Base-by-base conservation (phyloP, 2,797 vertebrate species). In the Pipistrellus pygmaeus region DNA sequence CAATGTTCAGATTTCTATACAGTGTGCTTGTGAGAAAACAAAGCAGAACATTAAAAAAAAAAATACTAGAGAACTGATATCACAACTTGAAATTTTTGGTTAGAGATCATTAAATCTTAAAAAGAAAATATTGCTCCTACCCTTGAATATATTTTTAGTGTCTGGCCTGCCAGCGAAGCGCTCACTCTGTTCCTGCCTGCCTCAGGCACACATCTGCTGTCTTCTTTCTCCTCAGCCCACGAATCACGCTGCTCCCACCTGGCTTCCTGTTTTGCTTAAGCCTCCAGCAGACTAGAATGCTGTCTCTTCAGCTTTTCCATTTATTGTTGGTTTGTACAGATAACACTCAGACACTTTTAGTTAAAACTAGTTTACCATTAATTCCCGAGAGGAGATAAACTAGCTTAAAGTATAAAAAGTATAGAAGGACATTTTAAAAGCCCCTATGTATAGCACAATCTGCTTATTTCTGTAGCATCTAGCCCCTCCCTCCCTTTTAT, bases 141-240 rank as follows among this genome's bases (percentile, higher is more conserved):
- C 11, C 5, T 62, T 77, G 66, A 77, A 68, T 46, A 25, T 41
- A 35, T 55, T 64, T 83, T 83, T 21, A 12, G 5, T 17, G 35
- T 46, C 23, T 53, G 0, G 1, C 25, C 75, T 46, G 75, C 60
- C 41, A 41, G 51, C 15, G 32, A 15, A 68, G 27, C 1, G 68
- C 46, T 17, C 30, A 2, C 15, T 78, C 57, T 32, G 53, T 20
- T 88, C 46, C 60, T 66, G 27, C 2, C 20, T 38, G 60, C 83
- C 84, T 57, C 14, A 2, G 94, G 80, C 90, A 32, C 80, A 57
- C 66, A 92, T 84, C 90, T 86, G 91, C 46, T 80, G 8, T 27
- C 20, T 25, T 46, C 72, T 44, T 27, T 2, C 21, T 85, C 3
- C 1, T 32, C 32, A 38, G 30, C n/a, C 2, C n/a, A 8, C 5